Percentiles rank a stretch among this genome's conserved stretches.
These are phyloP conservation scores for Eupsittula cactorum DNA, from an alignment of 2,113 vertebrate species.

Conservation along the genomic window DNA sequence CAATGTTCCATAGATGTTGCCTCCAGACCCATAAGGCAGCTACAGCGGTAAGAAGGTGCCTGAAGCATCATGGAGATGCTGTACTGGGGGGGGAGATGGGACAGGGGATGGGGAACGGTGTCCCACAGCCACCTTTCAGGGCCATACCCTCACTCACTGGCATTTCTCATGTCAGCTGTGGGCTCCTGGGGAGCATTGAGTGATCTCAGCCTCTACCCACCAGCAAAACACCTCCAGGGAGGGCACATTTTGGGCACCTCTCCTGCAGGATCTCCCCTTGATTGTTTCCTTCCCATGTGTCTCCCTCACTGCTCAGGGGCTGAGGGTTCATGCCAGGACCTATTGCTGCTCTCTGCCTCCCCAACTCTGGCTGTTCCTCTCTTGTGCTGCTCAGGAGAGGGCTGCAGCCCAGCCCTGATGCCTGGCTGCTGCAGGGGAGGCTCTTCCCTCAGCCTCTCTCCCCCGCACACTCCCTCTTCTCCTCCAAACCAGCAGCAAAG, in stretches of 20 bases:
- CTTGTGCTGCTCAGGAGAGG: neutral
- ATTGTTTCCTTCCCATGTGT: neutral
- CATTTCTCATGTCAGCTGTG: neutral
- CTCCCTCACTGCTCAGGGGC: neutral
- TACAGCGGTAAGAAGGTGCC: neutral
- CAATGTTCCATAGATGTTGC: neutral
- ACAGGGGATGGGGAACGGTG: rapidly evolving
- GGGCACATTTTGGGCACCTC: neutral
- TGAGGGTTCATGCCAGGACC: neutral
- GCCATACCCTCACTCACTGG: rapidly evolving
- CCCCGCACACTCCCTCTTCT: neutral
- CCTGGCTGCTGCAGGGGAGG: neutral
- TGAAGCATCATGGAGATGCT: neutral
- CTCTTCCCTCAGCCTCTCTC: neutral
- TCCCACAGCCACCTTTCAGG: neutral
- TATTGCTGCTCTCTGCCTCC: neutral
- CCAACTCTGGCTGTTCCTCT: neutral
- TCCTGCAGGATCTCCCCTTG: neutral
- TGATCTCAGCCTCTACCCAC: neutral
- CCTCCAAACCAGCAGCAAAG: neutral
- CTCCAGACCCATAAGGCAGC: neutral
- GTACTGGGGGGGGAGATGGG: neutral
- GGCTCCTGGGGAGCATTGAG: neutral
- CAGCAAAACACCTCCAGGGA: neutral
- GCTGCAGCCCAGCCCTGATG: neutral